phyloP scores from a whole-genome alignment of 2,888 invertebrate species.

The Bembecia ichneumoniformis region DNA sequence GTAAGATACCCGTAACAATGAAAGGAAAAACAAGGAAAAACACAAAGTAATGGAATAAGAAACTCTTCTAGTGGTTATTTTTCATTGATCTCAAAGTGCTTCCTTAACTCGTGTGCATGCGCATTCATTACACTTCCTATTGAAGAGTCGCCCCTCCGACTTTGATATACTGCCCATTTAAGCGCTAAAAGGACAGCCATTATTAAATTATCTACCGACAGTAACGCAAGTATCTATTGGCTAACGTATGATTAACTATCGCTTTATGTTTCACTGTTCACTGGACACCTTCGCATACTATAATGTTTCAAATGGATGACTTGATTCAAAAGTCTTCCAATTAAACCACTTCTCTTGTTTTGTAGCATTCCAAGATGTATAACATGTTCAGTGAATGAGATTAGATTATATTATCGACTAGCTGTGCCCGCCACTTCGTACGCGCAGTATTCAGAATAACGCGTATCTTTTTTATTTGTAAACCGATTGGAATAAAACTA shows the following conservation, averaged over 20 bases:
- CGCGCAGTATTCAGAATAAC: too few species aligned
- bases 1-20: too few species aligned
- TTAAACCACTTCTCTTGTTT: too few species aligned
- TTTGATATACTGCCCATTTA: constrained; percentile 48
- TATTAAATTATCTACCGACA: constrained; percentile 24
- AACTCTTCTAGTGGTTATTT: not conserved
- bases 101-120: constrained; percentile 28
- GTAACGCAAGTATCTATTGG: constrained; percentile 1
- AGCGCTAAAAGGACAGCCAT: constrained; percentile 35
- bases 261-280: not conserved
- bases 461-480: too few species aligned
- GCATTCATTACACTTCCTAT: constrained; percentile 49
- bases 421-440: too few species aligned
- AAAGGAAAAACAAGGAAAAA: too few species aligned
- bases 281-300: not conserved
- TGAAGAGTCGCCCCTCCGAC: constrained; percentile 35
- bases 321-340: too few species aligned
- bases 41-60: too few species aligned
- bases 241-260: constrained; percentile 25
- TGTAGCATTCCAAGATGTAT: too few species aligned
- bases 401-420: too few species aligned
- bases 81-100: constrained; percentile 15
- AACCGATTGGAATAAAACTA: too few species aligned
- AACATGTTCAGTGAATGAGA: too few species aligned
- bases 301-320: not conserved